Conservation (phyloP, 2,888 invertebrate species). For the Orthonevra nobilis region DNA sequence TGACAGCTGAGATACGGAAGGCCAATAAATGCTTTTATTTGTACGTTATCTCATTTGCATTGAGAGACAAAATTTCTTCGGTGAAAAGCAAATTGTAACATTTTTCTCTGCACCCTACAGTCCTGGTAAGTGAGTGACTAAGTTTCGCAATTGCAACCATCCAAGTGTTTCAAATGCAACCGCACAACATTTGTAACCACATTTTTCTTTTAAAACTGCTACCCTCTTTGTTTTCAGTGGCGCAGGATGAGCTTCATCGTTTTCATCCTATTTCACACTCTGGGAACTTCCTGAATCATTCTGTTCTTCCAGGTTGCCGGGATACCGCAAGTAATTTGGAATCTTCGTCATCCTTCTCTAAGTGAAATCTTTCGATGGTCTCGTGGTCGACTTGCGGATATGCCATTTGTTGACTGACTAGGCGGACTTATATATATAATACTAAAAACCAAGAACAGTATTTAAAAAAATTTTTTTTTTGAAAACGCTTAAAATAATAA, state of each 20-base stretch:
- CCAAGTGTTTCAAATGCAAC: slow-evolving; percentile 16
- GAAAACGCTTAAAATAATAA: too few species aligned
- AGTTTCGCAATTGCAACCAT: slow-evolving; percentile 18
- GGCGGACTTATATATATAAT: too few species aligned
- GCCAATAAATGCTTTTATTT: slow-evolving; percentile 30
- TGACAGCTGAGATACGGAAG: slow-evolving; percentile 18
- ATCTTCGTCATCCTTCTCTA: slow-evolving; percentile 20
- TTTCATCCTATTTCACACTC: slow-evolving; percentile 15
- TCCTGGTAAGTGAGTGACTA: slow-evolving; percentile 7
- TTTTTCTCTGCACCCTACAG: slow-evolving; percentile 17
- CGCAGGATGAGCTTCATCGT: slow-evolving; percentile 8
- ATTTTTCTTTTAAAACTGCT: slow-evolving; percentile 9
- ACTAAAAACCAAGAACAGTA: too few species aligned
- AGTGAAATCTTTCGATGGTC: slow-evolving; percentile 12
- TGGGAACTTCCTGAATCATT: slow-evolving; percentile 14
- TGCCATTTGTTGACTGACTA: slow-evolving; percentile 10
- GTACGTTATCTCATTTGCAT: slow-evolving; percentile 8
- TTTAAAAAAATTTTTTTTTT: too few species aligned
- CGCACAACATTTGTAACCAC: slow-evolving; percentile 7
- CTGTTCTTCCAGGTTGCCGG: slow-evolving; percentile 18
- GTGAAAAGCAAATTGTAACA: slow-evolving; percentile 21
- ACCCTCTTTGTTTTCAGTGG: slow-evolving; percentile 19
- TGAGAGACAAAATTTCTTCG: slow-evolving; percentile 23
- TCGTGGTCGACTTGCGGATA: slow-evolving; percentile 7
- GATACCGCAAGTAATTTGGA: slow-evolving; percentile 27